Base-by-base conservation (phyloP, 2,797 vertebrate species). In the Cynopterus sphinx region DNA sequence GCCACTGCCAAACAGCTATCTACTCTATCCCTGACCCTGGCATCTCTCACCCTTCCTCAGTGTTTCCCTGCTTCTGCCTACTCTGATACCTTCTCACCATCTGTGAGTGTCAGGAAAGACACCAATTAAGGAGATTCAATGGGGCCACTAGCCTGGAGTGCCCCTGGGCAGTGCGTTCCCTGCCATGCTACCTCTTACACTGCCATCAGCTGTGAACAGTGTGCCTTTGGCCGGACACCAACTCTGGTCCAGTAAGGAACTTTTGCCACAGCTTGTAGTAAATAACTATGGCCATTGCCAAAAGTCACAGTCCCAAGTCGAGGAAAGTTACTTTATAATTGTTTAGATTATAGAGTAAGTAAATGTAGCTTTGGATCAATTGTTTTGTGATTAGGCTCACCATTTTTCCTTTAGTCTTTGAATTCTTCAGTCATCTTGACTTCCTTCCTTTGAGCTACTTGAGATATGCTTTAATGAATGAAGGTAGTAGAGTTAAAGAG, bases 351-450 rank as follows among this genome's bases (percentile, higher is more conserved):
- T 31, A 70, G 26, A 67, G 39, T 31, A 49, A 61, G 51, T 77
- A 83, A 41, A 81, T 49, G 3, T 74, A 73, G 21, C 53, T 91
- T 94, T 93, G 70, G 46, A 36, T 89, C 17, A 19, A 12, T 81
- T 87, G 24, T n/a, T 73, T 68, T 88, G 19, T 88, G 46, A 71
- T n/a, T 51, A 63, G 43, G 26, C 9, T 68, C 15, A 26, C 53
- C 49, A 13, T 59, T 94, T 91, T 53, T 81, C 19, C 28, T 22
- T 17, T 77, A 79, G 36, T 49, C 28, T 59, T 31, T 92, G 57
- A 81, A 71, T 90, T 85, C 49, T 92, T 31, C 33, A 74, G 1
- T 79, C 6, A 73, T 3, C 15, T 77, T 51, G 57, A 36, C 26
- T 87, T 92, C 63, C 11, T 51, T 67, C 12, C 3, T 41, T 73